Percentiles rank a stretch among this genome's conserved stretches.
phyloP scores from a whole-genome alignment of 2,888 invertebrate species.

The Eristalis intricaria region DNA sequence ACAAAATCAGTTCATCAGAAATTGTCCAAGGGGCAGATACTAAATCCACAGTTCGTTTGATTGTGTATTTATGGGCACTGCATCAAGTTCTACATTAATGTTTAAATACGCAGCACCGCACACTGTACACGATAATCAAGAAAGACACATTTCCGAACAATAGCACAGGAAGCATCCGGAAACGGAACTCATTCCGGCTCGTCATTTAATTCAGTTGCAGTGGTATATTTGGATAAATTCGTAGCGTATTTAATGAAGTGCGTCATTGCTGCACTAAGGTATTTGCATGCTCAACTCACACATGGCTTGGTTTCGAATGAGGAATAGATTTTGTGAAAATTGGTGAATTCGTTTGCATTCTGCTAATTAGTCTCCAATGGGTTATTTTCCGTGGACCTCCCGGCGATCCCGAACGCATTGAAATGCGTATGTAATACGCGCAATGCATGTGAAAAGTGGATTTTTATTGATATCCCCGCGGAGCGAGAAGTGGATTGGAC shows the following conservation, averaged over 20 bases:
- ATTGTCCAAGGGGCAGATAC: no score
- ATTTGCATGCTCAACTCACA: not conserved
- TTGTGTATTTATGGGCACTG: not conserved
- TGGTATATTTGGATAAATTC: not conserved
- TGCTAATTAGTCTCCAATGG: slow-evolving; percentile 45
- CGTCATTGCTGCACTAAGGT: not conserved
- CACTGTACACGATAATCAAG: not conserved
- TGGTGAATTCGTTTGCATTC: slow-evolving; percentile 40
- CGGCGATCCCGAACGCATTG: not conserved
- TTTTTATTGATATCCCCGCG: not conserved
- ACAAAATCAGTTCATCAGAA: no score
- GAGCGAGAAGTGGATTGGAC: not conserved
- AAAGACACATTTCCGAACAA: not conserved
- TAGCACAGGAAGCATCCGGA: not conserved
- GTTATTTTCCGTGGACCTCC: not conserved
- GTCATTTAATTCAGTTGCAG: not conserved
- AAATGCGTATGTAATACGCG: not conserved
- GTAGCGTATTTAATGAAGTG: not conserved
- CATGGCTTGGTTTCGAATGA: slow-evolving; percentile 9
- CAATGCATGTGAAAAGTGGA: not conserved
- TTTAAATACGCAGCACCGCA: not conserved
- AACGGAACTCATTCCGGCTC: not conserved
- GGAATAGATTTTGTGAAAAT: slow-evolving; percentile 31
- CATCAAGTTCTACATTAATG: not conserved
- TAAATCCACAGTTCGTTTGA: not conserved